Conservation (phyloP, 1,140 invertebrate genomes). For the Homarus americanus region DNA sequence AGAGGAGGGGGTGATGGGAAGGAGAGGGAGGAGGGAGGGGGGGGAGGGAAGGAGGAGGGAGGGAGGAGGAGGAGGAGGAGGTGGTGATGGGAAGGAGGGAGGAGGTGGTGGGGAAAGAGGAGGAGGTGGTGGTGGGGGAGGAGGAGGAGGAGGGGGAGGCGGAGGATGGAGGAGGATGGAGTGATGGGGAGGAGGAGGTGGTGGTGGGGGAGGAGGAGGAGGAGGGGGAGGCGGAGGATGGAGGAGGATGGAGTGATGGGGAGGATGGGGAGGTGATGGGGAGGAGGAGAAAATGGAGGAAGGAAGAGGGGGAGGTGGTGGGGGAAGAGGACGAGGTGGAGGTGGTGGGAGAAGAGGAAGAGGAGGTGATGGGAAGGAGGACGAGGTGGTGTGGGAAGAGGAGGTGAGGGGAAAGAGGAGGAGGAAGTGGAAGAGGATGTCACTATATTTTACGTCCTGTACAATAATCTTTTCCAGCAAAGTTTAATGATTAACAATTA, state of each 20-base stretch:
- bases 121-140: not conserved
- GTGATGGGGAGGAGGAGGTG: not conserved
- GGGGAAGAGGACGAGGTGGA: not conserved
- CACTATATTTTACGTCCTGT: not conserved
- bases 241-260: too few relatives aligned
- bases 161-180: too few relatives aligned
- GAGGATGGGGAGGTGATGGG: not conserved
- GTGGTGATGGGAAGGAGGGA: not conserved
- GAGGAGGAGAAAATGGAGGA: too few relatives aligned
- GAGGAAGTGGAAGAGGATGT: not conserved
- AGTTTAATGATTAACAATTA: not conserved
- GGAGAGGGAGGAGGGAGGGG: not conserved
- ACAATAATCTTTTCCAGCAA: not conserved
- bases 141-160: not conserved
- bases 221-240: too few relatives aligned
- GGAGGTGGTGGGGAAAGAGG: not conserved
- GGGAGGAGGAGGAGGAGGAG: not conserved
- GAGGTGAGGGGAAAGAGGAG: too few relatives aligned
- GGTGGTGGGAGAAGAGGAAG: not conserved
- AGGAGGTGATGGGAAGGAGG: not conserved
- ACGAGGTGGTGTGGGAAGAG: too few relatives aligned
- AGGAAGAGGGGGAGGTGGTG: too few relatives aligned
- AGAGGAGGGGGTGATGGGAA: not conserved
- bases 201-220: not conserved
- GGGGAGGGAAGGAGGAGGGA: not conserved